Conservation (phyloP, 2,888 invertebrate species). For the Heteromurus nitidus region DNA sequence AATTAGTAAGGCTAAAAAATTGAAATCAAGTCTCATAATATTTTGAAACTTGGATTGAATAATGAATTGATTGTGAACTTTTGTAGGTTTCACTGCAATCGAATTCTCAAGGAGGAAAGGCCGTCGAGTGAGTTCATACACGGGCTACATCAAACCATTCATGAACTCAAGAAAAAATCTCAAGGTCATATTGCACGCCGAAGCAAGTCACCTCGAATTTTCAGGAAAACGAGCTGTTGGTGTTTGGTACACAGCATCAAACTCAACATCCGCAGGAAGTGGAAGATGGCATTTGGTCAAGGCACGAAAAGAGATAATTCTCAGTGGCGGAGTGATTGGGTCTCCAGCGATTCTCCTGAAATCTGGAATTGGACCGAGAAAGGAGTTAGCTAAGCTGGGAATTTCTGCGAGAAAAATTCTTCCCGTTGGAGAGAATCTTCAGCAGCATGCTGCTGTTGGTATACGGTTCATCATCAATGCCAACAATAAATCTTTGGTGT, state of each 20-base stretch:
- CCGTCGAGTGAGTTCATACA: conserved; percentile 52
- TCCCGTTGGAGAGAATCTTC: conserved; percentile 29
- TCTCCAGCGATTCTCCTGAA: background rate
- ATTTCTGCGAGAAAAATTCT: background rate
- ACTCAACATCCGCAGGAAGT: background rate
- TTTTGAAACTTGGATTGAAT: no score
- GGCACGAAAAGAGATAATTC: background rate
- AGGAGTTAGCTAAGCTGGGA: background rate
- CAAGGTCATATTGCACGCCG: conserved; percentile 5
- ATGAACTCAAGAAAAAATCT: conserved; percentile 8
- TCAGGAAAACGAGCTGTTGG: conserved; percentile 25
- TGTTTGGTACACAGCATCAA: background rate
- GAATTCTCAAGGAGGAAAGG: conserved; percentile 51
- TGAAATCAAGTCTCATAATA: background rate
- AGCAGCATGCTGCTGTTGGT: conserved; percentile 15
- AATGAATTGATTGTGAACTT: no score
- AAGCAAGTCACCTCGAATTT: background rate
- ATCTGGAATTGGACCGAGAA: conserved; percentile 5
- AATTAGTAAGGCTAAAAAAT: conserved; percentile 11
- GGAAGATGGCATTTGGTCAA: background rate
- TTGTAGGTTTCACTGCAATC: conserved; percentile 56
- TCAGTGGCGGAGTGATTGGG: background rate
- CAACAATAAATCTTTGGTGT: conserved; percentile 2
- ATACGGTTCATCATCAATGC: background rate
- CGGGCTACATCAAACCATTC: conserved; percentile 47